Evolutionary conservation across 2,113 vertebrate genomes (phyloP), one percentile per base, ranked within the genome.

Genomic region (Elgaria multicarinata): DNA sequence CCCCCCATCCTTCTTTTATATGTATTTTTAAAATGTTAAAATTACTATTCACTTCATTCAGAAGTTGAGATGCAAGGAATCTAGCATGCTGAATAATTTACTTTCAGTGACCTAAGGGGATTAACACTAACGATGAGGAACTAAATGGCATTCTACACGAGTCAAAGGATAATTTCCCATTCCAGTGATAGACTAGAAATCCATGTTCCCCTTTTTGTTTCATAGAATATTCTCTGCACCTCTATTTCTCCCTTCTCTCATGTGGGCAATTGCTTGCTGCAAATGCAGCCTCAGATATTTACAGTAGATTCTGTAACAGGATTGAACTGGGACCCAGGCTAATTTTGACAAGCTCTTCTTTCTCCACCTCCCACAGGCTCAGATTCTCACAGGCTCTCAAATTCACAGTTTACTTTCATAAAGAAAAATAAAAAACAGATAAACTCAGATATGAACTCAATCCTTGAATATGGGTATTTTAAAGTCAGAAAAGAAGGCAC

Each of bases 11-110:
- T 67, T n/a, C 77, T 36, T 12, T 12, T 42, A 69, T 44, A 72
- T 85, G 50, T 31, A 69, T 71, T 78, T 89, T 78, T 58, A 46
- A 90, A 90, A 79, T 53, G 20, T 83, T 80, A 81, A 42, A 71
- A 58, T 90, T 86, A 46, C 71, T 76, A 64, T 62, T 64, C 36
- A 44, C 22, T 55, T 85, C 36, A 79, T 71, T 74, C 53, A 28
- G 66, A 64, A 64, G 64, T 33, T 64, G 87, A 55, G 64, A 69
- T n/a, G 75, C 50, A 72, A 62, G 31, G 50, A 90, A 80, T 44
- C 53, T 55, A 53, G 18, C 39, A 13, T 50, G 36, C 44, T 87
- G 31, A 89, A 89, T 83, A 64, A 78, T 78, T 78, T 67, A 87
- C 44, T 83, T 83, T 66, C 39, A 62, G 31, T 64, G 42, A 75